phyloP scores from a whole-genome alignment of 2,888 invertebrate species.

The Toxonevra muliebris region DNA sequence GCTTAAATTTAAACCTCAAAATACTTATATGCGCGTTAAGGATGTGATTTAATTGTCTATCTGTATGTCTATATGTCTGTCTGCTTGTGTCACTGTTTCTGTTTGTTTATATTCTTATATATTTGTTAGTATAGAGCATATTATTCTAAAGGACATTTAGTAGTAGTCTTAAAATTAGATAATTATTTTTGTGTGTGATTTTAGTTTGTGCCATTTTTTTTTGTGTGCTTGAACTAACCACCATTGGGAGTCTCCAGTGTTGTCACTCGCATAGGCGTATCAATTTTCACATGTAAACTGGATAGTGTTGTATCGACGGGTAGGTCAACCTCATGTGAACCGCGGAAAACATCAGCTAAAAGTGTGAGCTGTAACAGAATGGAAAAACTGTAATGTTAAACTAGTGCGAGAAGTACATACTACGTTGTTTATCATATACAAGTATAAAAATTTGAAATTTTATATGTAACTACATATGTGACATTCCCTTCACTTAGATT shows the following conservation, averaged over 20 bases:
- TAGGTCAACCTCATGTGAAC: conserved; percentile 59
- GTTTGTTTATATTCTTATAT: background rate
- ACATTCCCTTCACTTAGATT: conserved; percentile 21
- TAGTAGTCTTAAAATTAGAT: background rate
- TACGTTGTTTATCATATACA: background rate
- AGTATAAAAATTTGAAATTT: conserved; percentile 4
- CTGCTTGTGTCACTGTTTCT: too few relatives aligned
- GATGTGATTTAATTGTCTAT: too few relatives aligned
- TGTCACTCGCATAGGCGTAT: conserved; percentile 60
- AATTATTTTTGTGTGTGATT: conserved; percentile 14
- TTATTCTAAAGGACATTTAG: too few relatives aligned
- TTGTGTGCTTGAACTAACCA: conserved; percentile 58
- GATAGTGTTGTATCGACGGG: conserved; percentile 62
- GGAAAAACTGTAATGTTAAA: background rate
- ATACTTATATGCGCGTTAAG: too few relatives aligned
- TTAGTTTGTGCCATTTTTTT: conserved; percentile 1
- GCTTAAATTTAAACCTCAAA: conserved; percentile 22
- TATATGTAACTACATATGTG: background rate
- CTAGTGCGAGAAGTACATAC: background rate
- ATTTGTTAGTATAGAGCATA: conserved; percentile 10
- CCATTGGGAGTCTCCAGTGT: conserved; percentile 64
- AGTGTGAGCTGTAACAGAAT: conserved; percentile 51
- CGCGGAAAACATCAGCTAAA: conserved; percentile 57
- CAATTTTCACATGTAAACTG: conserved; percentile 62
- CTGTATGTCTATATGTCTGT: too few relatives aligned